A percentile compares a stretch with the other conserved stretches of the same genome.
Evolutionary conservation across 2,113 vertebrate species (phyloP).

Genomic region (Gorsachius goisagi): DNA sequence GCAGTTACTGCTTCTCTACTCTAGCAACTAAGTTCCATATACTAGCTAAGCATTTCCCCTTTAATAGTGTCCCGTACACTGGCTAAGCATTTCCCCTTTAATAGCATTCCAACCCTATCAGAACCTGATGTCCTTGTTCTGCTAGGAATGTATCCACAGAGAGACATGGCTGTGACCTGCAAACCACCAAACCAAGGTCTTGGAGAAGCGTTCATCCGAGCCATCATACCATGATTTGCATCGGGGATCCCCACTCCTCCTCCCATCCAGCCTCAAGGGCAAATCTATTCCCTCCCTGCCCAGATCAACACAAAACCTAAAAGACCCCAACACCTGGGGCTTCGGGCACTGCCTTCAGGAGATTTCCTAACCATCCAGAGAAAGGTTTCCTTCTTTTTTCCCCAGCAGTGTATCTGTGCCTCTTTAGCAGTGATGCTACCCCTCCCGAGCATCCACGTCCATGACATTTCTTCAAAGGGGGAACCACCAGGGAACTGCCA

Average conservation of each 20-base stretch:
- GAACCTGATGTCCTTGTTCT: no score
- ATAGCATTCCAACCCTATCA: no score
- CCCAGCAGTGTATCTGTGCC: neutral
- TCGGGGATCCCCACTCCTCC: neutral
- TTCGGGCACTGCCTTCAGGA: neutral
- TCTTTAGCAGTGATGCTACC: neutral
- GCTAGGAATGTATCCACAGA: no score
- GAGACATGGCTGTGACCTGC: neutral
- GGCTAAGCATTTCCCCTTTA: no score
- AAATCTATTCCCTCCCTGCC: neutral
- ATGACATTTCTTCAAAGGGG: neutral
- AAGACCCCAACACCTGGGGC: neutral
- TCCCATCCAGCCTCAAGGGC: neutral
- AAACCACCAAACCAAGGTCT: neutral
- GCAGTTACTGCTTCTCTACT: no score
- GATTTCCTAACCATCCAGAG: neutral
- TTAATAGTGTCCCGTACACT: no score
- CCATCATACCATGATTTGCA: neutral
- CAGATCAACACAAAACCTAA: neutral
- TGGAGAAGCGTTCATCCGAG: neutral
- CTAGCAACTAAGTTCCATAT: no score
- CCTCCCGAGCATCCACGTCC: rapidly evolving
- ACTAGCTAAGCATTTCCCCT: no score
- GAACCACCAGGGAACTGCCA: slow-evolving; percentile 12
- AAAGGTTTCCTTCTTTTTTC: neutral